Evolutionary conservation across 2,888 invertebrate species (phyloP), one percentile per base, ranked within the genome.

Genomic region (Nomada hirtipes): DNA sequence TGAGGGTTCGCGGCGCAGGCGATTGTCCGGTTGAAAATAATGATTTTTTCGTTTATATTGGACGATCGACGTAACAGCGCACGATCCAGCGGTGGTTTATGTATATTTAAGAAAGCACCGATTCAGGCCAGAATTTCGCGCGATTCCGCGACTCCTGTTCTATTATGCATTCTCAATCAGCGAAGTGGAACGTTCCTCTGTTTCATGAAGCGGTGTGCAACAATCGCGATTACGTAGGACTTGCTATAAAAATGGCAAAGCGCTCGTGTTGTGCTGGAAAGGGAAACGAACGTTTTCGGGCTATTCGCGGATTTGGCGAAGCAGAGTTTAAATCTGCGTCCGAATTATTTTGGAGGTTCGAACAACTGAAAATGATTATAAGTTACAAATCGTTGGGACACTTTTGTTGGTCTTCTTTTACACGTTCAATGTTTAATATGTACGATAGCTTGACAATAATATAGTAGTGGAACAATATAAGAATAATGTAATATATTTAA

Each of bases 151-250:
- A 53, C 53, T 65, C 4, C 57, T 74, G 53, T 57, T 83, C 52
- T 67, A 85, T 85, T 85, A 85, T 83, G 86, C 75, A 85, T 86
- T 79, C 83, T 64, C 79, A 86, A 85, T 86, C 86, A 86, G 29
- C 71, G 44, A 11, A 57, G 67, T 64, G 61, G 29, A 63, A 59
- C 75, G 55, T 52, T 67, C 70, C 53, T 55, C 70, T n/a, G 75
- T 78, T 77, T n/a, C 50, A 20, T 23, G 67, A n/a, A 42, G 13
- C n/a, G 53, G 26, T 52, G 1, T 55, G 15, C 61, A 73, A 74
- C 65, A 67, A 29, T 76, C 52, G 36, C 29, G 52, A 26, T 42
- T 53, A 57, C 60, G 53, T 3, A 23, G 57, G 64, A 57, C 53
- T 44, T 23, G 53, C 7, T 20, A 26, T 7, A 76, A 69, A 76